Conservation (phyloP, 1,140 invertebrate species). For the Teleogryllus occipitalis region DNA sequence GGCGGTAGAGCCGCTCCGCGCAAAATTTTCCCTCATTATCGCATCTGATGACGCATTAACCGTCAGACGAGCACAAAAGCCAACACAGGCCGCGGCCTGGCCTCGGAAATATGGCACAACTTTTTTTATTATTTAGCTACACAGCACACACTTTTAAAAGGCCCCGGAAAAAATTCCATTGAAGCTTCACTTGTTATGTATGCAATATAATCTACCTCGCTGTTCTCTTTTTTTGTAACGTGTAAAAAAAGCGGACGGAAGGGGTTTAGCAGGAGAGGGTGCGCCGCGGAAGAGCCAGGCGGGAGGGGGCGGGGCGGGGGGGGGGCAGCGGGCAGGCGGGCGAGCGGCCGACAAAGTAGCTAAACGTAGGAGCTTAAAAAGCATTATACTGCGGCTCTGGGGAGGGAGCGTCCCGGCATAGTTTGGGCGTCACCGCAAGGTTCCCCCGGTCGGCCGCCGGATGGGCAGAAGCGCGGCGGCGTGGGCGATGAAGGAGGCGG, state of each 20-base stretch:
- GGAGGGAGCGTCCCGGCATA: background rate
- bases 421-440: background rate
- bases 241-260: background rate
- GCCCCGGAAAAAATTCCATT: background rate
- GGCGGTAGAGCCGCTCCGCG: too few species aligned
- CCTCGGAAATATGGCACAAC: background rate
- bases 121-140: background rate
- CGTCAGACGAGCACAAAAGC: background rate
- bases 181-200: slow-evolving; percentile 4
- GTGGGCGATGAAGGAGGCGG: background rate
- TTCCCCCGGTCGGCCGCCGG: background rate
- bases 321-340: background rate
- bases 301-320: too few species aligned
- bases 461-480: too few species aligned
- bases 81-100: background rate
- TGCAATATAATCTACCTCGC: background rate
- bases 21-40: slow-evolving; percentile 1
- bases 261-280: background rate
- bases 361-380: background rate
- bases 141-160: background rate
- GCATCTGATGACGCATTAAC: background rate
- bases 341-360: background rate
- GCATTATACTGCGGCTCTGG: background rate
- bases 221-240: slow-evolving; percentile 5
- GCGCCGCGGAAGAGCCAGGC: too few species aligned